Percentiles rank a stretch among this genome's conserved stretches.
These are phyloP conservation scores for Actenoides lindsayi DNA, from an alignment of 2,113 vertebrate species.

Conservation along the genomic window DNA sequence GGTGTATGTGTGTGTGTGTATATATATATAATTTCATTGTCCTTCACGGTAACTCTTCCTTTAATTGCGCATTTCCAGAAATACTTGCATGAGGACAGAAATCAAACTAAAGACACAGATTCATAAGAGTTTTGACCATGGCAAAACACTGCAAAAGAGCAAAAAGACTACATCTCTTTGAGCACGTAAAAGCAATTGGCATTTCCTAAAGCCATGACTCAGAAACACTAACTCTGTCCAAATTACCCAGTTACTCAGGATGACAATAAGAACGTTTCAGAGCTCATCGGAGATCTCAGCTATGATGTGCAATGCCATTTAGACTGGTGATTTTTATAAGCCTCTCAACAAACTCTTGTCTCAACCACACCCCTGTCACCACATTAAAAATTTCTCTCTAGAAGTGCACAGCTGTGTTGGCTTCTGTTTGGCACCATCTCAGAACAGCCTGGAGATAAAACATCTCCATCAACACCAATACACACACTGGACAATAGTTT, in stretches of 20 bases:
- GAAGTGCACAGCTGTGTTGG: not conserved
- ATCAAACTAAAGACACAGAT: not conserved
- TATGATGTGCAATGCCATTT: not conserved
- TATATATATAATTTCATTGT: not conserved
- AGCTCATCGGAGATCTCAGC: not conserved
- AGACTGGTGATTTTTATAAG: not conserved
- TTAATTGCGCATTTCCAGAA: not conserved
- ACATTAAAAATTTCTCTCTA: not conserved
- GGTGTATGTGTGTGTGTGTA: rapidly evolving
- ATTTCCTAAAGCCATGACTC: not conserved
- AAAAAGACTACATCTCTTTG: not conserved
- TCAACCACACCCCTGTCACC: not conserved
- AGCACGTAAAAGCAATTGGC: not conserved
- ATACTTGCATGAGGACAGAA: not conserved
- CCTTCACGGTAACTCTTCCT: not conserved
- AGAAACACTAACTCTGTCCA: not conserved
- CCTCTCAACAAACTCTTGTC: not conserved
- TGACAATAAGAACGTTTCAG: not conserved
- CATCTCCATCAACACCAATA: not conserved
- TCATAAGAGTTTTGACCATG: not conserved
- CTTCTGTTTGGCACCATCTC: not conserved
- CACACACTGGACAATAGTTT: not conserved
- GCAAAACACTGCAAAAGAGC: not conserved
- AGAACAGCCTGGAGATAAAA: not conserved
- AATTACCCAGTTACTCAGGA: not conserved